These are phyloP conservation scores for Nephotettix cincticeps DNA, from an alignment of 1,140 invertebrate species.

Conservation along the genomic window DNA sequence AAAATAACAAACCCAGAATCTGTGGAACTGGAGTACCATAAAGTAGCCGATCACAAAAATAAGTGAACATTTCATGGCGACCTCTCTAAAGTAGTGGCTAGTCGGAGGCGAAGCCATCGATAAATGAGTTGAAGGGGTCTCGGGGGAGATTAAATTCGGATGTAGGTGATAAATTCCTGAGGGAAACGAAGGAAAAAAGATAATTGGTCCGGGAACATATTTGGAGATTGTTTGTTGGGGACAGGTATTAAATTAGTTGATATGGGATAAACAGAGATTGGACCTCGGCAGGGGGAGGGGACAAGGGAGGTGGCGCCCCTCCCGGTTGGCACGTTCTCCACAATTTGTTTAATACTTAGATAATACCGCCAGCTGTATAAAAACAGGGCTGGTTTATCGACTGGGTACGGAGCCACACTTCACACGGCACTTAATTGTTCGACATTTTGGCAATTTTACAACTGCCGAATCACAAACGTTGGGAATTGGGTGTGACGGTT, in stretches of 20 bases:
- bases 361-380: constrained; percentile 6
- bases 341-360: constrained; percentile 16
- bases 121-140: neutral
- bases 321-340: neutral
- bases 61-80: too few relatives aligned
- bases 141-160: constrained; percentile 9
- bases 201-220: constrained; percentile 20
- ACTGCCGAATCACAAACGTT: too few relatives aligned
- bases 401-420: too few relatives aligned
- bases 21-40: too few relatives aligned
- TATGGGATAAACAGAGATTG: constrained; percentile 10
- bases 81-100: too few relatives aligned
- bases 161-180: constrained; percentile 14
- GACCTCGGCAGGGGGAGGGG: neutral
- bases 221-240: constrained; percentile 23
- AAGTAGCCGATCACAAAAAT: too few relatives aligned
- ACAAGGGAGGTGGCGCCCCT: neutral
- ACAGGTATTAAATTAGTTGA: constrained; percentile 29
- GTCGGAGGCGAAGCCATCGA: neutral
- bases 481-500: too few relatives aligned
- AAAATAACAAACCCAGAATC: too few relatives aligned
- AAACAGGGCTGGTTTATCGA: too few relatives aligned
- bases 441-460: too few relatives aligned
- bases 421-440: too few relatives aligned
- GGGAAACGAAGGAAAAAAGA: constrained; percentile 18